These are phyloP conservation scores for Eilema caniola DNA, from an alignment of 2,888 invertebrate genomes.

Conservation along the genomic window DNA sequence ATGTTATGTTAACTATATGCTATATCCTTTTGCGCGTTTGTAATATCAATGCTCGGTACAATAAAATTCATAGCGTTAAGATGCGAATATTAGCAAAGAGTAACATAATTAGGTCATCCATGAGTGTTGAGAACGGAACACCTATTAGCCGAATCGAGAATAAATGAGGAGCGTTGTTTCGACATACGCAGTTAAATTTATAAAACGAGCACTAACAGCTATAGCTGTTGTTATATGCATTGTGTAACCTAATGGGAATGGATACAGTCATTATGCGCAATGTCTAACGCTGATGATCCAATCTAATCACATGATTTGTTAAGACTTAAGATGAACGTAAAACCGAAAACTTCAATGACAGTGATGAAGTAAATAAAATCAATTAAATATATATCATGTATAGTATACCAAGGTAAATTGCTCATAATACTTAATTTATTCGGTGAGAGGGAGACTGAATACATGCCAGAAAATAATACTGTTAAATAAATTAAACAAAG, in stretches of 20 bases:
- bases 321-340: constrained; percentile 21
- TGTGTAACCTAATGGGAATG: constrained; percentile 39
- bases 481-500: not conserved
- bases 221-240: constrained; percentile 32
- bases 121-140: constrained; percentile 59
- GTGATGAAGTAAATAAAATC: not conserved
- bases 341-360: not conserved
- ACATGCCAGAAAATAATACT: not conserved
- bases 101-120: constrained; percentile 67
- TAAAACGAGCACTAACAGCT: constrained; percentile 41
- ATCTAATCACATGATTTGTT: constrained; percentile 20
- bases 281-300: constrained; percentile 20
- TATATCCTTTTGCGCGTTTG: constrained; percentile 42
- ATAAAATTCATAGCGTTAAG: constrained; percentile 34
- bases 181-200: constrained; percentile 49
- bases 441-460: not conserved
- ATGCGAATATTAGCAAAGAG: constrained; percentile 59
- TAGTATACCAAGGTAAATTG: not conserved
- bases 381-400: too few species aligned
- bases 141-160: constrained; percentile 58
- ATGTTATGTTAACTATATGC: constrained; percentile 17
- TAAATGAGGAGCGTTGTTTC: constrained; percentile 54
- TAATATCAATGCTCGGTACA: constrained; percentile 35
- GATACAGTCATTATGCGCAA: constrained; percentile 26
- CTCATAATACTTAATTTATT: not conserved